These are phyloP conservation scores for Casuarius casuarius DNA, from an alignment of 2,113 vertebrate species.

Conservation along the genomic window DNA sequence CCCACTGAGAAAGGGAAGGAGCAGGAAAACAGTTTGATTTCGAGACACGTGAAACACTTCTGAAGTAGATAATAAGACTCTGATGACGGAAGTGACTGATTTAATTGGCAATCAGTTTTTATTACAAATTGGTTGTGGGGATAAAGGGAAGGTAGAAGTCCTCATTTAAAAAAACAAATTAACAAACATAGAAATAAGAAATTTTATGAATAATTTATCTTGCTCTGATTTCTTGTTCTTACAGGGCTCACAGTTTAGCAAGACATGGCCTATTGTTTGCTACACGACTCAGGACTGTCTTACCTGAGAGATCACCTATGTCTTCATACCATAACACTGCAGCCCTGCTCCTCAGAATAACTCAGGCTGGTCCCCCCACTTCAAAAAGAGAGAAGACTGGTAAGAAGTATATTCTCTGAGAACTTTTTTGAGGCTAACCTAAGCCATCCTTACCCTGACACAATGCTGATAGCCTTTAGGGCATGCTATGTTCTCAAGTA, in stretches of 20 bases:
- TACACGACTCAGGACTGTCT: neutral
- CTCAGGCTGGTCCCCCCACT: neutral
- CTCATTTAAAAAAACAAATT: neutral
- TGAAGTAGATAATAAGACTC: neutral
- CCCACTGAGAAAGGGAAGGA: neutral
- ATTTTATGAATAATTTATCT: neutral
- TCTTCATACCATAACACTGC: neutral
- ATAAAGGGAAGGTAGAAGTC: neutral
- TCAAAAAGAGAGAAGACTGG: neutral
- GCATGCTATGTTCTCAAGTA: neutral
- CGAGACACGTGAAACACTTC: neutral
- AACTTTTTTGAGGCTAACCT: neutral
- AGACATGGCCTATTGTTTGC: neutral
- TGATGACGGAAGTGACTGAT: neutral
- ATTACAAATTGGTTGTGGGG: neutral
- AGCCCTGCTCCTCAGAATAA: neutral
- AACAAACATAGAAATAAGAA: neutral
- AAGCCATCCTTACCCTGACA: neutral
- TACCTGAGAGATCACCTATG: neutral
- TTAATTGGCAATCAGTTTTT: neutral
- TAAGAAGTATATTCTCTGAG: neutral
- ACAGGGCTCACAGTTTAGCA: accelerated
- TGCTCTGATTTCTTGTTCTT: neutral
- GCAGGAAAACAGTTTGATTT: neutral
- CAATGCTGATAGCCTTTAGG: neutral